These are phyloP conservation scores for Nanorana parkeri DNA, from an alignment of 2,113 vertebrate species.

Conservation along the genomic window DNA sequence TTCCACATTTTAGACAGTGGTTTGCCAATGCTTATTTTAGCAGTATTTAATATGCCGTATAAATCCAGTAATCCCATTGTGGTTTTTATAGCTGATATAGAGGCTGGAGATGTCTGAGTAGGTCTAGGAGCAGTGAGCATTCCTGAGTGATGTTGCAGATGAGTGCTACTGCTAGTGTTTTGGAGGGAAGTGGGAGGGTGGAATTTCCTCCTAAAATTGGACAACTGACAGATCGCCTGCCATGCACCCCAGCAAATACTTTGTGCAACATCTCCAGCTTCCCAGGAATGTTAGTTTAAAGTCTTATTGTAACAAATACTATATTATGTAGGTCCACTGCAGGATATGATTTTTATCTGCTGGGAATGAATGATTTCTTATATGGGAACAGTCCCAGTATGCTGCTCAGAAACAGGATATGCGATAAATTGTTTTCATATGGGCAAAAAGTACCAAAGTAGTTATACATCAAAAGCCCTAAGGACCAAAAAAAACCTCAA, in stretches of 20 bases:
- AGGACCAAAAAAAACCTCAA: background rate
- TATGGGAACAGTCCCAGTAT: conserved; percentile 38
- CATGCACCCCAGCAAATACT: conserved; percentile 28
- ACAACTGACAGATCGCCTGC: conserved; percentile 40
- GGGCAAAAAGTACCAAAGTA: background rate
- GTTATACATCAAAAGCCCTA: conserved; percentile 5
- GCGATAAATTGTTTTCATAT: conserved; percentile 35
- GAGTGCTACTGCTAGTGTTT: conserved; percentile 31
- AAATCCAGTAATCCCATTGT: background rate
- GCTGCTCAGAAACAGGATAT: conserved; percentile 36
- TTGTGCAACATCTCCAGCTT: conserved; percentile 24
- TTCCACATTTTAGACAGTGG: too few species aligned
- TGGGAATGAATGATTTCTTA: conserved; percentile 46
- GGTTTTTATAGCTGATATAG: background rate
- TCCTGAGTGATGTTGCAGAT: conserved; percentile 46
- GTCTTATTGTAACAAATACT: conserved; percentile 34
- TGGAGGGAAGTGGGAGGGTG: conserved; percentile 46
- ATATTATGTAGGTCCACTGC: conserved; percentile 31
- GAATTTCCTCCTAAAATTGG: conserved; percentile 54
- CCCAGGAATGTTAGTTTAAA: conserved; percentile 40
- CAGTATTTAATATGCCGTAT: too few species aligned
- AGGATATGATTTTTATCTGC: conserved; percentile 54
- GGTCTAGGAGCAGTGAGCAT: conserved; percentile 11
- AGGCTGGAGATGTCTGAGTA: background rate
- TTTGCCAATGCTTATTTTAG: too few species aligned